These are phyloP conservation scores for Eremobia ochroleuca DNA, from an alignment of 2,888 invertebrate genomes.

Conservation along the genomic window DNA sequence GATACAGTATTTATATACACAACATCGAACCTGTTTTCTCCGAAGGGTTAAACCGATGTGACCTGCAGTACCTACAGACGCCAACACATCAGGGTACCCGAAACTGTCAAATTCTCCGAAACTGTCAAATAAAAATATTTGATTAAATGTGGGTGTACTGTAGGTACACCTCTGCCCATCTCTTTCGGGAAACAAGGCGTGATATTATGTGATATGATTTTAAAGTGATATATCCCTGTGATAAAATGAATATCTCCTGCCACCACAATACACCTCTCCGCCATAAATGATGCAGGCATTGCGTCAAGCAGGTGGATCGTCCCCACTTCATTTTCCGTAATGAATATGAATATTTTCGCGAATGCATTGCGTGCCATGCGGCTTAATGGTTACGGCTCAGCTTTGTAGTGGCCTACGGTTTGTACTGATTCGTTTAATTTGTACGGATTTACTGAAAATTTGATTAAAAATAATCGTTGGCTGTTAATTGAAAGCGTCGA, in stretches of 20 bases:
- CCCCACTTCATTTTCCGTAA: constrained; percentile 67
- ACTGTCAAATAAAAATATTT: too few species aligned
- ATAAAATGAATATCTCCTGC: constrained; percentile 23
- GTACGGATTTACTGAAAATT: constrained; percentile 47
- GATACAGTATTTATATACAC: background rate
- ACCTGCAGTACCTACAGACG: background rate
- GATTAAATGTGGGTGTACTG: too few species aligned
- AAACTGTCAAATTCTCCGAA: too few species aligned
- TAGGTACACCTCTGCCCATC: too few species aligned
- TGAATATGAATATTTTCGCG: constrained; percentile 69
- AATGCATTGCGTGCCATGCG: constrained; percentile 50
- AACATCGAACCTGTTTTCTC: background rate
- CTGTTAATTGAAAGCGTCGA: constrained; percentile 43
- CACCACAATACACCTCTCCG: constrained; percentile 44
- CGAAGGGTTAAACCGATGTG: background rate
- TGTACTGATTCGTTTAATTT: constrained; percentile 42
- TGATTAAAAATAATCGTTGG: constrained; percentile 32
- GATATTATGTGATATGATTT: background rate
- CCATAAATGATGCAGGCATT: constrained; percentile 69
- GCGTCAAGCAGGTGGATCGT: constrained; percentile 71
- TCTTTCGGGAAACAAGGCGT: too few species aligned
- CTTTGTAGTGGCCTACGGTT: constrained; percentile 35
- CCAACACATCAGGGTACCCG: too few species aligned
- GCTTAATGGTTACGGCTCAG: constrained; percentile 45
- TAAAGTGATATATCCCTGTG: background rate